Evolutionary conservation across 2,888 invertebrate species (phyloP).

Genomic region (Trichogramma evanescens): DNA sequence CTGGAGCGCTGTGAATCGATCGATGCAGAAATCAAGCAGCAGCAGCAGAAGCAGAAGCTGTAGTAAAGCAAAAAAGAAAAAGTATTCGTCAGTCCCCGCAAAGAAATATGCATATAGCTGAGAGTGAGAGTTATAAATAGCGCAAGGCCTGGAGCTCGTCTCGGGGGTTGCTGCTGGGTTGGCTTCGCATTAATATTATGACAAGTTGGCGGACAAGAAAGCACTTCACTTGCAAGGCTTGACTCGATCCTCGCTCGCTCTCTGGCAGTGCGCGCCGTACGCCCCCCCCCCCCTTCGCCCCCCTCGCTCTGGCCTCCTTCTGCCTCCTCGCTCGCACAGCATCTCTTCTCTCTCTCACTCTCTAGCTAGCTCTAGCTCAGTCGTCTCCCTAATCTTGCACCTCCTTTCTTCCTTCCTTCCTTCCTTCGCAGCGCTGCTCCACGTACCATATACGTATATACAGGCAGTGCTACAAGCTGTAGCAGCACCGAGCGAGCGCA

Average conservation of each 20-base stretch:
- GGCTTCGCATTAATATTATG: constrained; percentile 29
- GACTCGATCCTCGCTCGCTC: not conserved
- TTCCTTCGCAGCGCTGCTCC: too few species aligned
- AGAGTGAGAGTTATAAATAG: constrained; percentile 26
- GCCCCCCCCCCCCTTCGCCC: too few species aligned
- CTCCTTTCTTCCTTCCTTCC: too few species aligned
- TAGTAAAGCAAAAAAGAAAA: too few species aligned
- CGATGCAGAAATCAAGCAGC: too few species aligned
- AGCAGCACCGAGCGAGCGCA: too few species aligned
- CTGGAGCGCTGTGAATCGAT: too few species aligned
- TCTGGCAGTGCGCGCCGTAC: not conserved
- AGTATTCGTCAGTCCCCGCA: not conserved
- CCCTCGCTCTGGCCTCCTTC: not conserved
- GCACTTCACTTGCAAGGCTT: constrained; percentile 25
- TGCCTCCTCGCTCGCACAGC: constrained; percentile 3
- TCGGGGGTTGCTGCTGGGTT: not conserved
- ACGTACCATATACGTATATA: not conserved
- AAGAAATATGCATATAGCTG: not conserved
- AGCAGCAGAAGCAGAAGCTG: too few species aligned
- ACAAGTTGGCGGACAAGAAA: constrained; percentile 32
- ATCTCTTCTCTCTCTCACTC: constrained; percentile 10
- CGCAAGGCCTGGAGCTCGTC: constrained; percentile 22
- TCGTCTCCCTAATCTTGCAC: not conserved
- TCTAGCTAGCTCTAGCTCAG: not conserved
- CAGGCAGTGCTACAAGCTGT: constrained; percentile 19